A percentile compares a stretch with the other conserved stretches of the same genome.
These are phyloP conservation scores for Cerceris rybyensis DNA, from an alignment of 2,888 invertebrate genomes.

Conservation along the genomic window DNA sequence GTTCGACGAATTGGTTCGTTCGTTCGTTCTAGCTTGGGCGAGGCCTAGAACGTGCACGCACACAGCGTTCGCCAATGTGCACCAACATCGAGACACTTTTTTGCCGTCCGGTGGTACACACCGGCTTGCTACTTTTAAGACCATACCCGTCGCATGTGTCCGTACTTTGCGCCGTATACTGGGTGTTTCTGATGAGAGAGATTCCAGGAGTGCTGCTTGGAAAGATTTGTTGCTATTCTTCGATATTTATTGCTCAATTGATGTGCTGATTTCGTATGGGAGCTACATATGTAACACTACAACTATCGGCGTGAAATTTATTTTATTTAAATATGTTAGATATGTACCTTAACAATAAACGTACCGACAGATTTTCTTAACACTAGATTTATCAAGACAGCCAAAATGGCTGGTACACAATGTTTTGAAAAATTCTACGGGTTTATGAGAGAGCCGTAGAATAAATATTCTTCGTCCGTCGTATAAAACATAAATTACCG, in stretches of 20 bases:
- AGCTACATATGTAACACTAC: too few species aligned
- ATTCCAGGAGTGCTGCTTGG: background rate
- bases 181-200: constrained; percentile 28
- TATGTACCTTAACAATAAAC: too few species aligned
- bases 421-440: too few species aligned
- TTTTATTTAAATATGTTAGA: too few species aligned
- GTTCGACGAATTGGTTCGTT: constrained; percentile 65
- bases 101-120: constrained; percentile 23
- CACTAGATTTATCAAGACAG: too few species aligned
- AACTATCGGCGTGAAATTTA: too few species aligned
- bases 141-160: constrained; percentile 46
- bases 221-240: background rate
- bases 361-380: too few species aligned
- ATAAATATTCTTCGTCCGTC: too few species aligned
- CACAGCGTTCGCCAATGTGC: background rate
- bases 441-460: too few species aligned
- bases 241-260: background rate
- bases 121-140: constrained; percentile 51
- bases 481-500: too few species aligned
- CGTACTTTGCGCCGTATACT: constrained; percentile 2
- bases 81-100: constrained; percentile 36
- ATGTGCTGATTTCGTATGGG: background rate
- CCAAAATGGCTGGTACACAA: too few species aligned
- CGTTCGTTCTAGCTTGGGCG: constrained; percentile 55
- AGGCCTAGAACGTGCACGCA: constrained; percentile 49